Percentiles rank a stretch among this genome's conserved stretches.
Evolutionary conservation across 2,888 invertebrate genomes (phyloP).

Genomic region (Plagodis dolabraria): DNA sequence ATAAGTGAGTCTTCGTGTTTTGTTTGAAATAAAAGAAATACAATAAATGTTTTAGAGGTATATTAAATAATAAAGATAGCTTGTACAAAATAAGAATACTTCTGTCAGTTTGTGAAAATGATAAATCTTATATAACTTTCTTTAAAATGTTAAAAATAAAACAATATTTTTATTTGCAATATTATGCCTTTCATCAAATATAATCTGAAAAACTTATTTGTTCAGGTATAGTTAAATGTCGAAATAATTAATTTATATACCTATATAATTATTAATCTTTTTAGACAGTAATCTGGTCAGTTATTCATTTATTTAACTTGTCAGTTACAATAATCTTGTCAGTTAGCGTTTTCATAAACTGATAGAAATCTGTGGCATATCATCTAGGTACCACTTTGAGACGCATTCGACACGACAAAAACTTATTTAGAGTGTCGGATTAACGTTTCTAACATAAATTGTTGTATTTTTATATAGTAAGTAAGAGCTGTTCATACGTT

Average conservation of each 20-base stretch:
- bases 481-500: conserved; percentile 70
- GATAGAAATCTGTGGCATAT: conserved; percentile 76
- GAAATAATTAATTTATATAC: too few relatives aligned
- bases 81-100: conserved; percentile 32
- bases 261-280: too few relatives aligned
- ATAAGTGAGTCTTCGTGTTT: too few relatives aligned
- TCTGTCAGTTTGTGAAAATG: conserved; percentile 17
- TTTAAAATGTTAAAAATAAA: background rate
- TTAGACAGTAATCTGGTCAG: too few relatives aligned
- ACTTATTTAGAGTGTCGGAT: conserved; percentile 44
- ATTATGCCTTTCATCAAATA: too few relatives aligned
- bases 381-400: conserved; percentile 66
- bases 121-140: background rate
- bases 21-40: conserved; percentile 15
- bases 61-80: conserved; percentile 34
- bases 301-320: too few relatives aligned
- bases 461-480: conserved; percentile 81
- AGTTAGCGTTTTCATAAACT: conserved; percentile 61
- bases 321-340: background rate
- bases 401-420: conserved; percentile 46
- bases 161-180: too few relatives aligned
- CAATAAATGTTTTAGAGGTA: conserved; percentile 32
- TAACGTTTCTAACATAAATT: conserved; percentile 58
- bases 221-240: too few relatives aligned
- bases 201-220: too few relatives aligned